Conservation (phyloP, 2,888 invertebrate genomes). For the Hipparchia sbordonii region DNA sequence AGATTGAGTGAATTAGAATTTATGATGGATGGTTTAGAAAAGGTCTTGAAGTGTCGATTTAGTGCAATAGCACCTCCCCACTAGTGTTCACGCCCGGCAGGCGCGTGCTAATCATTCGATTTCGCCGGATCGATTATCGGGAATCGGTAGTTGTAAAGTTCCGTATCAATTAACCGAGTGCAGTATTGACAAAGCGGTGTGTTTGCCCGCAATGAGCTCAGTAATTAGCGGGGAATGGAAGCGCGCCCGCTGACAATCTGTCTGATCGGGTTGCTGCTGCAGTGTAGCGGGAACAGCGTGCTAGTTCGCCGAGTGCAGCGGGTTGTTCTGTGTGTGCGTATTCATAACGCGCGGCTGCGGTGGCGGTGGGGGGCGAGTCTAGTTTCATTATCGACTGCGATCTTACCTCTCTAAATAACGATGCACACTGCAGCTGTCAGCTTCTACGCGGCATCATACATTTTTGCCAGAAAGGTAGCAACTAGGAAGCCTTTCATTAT, state of each 20-base stretch:
- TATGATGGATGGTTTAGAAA: no score
- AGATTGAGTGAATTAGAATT: no score
- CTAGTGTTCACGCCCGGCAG: not conserved
- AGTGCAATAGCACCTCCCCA: not conserved
- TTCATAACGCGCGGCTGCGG: no score
- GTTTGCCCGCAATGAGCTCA: conserved; percentile 52
- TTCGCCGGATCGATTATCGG: conserved; percentile 30
- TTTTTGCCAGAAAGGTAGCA: no score
- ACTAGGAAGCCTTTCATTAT: no score
- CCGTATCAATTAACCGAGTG: conserved; percentile 44
- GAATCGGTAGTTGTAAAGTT: conserved; percentile 32
- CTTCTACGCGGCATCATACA: no score
- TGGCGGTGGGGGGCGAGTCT: no score
- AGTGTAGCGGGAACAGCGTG: conserved; percentile 32
- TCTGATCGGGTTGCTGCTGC: conserved; percentile 41
- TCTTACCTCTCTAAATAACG: no score
- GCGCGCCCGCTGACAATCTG: conserved; percentile 47
- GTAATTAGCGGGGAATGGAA: conserved; percentile 52
- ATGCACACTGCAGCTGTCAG: no score
- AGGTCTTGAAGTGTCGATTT: not conserved
- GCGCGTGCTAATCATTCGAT: conserved; percentile 34
- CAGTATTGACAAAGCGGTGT: conserved; percentile 49
- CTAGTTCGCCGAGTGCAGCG: conserved; percentile 39
- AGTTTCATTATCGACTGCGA: no score
- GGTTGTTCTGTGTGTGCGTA: conserved; percentile 39